Conservation (phyloP, 2,113 vertebrate genomes). For the Callithrix jacchus region DNA sequence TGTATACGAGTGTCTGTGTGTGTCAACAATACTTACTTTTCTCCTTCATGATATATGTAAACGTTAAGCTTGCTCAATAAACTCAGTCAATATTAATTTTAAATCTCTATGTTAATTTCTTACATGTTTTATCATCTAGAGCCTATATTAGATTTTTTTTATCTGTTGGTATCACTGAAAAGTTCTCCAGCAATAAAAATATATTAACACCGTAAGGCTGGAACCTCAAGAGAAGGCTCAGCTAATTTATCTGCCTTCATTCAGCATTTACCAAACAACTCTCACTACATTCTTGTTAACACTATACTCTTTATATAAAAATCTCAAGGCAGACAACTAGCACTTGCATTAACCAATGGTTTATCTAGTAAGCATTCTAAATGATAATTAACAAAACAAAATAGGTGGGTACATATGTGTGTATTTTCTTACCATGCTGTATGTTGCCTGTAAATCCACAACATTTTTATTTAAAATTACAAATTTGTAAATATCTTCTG, state of each 20-base stretch:
- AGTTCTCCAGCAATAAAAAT: neutral
- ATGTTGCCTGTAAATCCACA: neutral
- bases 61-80: neutral
- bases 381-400: neutral
- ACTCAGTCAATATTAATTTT: neutral
- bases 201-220: neutral
- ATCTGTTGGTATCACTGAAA: neutral
- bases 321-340: neutral
- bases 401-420: neutral
- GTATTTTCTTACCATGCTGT: neutral
- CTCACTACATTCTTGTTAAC: neutral
- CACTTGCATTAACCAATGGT: neutral
- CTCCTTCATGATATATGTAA: neutral
- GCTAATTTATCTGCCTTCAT: neutral
- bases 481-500: neutral
- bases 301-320: neutral
- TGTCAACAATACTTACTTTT: neutral
- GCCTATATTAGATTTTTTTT: neutral
- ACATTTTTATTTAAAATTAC: neutral
- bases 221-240: neutral
- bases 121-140: neutral
- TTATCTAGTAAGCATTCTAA: neutral
- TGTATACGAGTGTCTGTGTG: neutral
- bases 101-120: neutral
- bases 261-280: neutral